Evolutionary conservation across 2,797 vertebrate species (phyloP).

Genomic region (Lateolabrax maculatus): DNA sequence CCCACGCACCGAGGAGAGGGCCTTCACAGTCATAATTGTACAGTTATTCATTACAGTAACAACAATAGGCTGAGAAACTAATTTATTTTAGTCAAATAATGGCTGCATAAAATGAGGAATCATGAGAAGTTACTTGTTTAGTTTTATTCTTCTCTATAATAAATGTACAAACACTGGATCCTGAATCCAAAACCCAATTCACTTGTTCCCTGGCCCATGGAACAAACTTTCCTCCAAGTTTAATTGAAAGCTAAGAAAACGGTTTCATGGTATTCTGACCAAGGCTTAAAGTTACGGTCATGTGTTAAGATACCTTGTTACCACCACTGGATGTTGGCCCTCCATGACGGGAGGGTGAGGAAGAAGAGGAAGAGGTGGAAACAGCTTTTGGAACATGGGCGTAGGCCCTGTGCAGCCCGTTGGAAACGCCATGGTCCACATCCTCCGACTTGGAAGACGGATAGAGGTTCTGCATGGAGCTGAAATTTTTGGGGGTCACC

Average conservation of each 20-base stretch:
- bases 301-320: slow-evolving; percentile 71
- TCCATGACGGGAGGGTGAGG: slow-evolving; percentile 88
- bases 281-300: too few species aligned
- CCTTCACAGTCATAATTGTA: slow-evolving; percentile 70
- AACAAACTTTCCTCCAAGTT: not conserved
- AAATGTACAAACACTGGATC: not conserved
- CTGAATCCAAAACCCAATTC: not conserved
- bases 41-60: slow-evolving; percentile 29
- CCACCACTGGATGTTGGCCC: slow-evolving; percentile 60
- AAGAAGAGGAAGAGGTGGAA: slow-evolving; percentile 90
- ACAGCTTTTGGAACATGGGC: slow-evolving; percentile 84
- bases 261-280: not conserved
- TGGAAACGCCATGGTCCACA: slow-evolving; percentile 88
- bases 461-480: slow-evolving; percentile 95
- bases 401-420: slow-evolving; percentile 81
- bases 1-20: slow-evolving; percentile 82
- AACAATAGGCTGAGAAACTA: slow-evolving; percentile 12
- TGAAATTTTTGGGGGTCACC: slow-evolving; percentile 91
- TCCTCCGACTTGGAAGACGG: slow-evolving; percentile 92
- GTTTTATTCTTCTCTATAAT: not conserved
- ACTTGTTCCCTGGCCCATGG: not conserved
- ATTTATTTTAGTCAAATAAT: slow-evolving; percentile 31
- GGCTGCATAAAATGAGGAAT: not conserved
- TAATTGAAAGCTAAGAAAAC: not conserved
- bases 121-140: not conserved